Evolutionary conservation across 2,113 vertebrate species (phyloP), one percentile per base, ranked within the genome.

Genomic region (Oncorhynchus tshawytscha): DNA sequence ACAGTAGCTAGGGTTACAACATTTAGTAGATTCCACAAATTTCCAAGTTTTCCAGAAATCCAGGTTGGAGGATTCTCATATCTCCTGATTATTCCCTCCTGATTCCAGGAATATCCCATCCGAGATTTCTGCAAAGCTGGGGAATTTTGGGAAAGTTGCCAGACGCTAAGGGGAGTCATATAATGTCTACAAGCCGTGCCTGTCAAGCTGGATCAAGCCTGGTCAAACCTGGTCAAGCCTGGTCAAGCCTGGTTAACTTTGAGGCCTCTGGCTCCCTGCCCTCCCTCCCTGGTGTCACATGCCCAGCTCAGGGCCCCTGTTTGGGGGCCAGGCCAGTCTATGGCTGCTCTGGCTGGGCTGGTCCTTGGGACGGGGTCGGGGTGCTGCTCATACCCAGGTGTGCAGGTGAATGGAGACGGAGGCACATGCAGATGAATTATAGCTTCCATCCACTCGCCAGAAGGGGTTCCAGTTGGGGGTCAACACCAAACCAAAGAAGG

Each of bases 341-440:
- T 74, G 49, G 24, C 31, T 66, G 72, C 67, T 67, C 60, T 72
- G 76, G 74, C 62, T 12, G 65, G 25, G 20, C 34, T 51, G 73
- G n/a, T 64, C 54, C 84, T 72, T 80, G 79, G 69, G 73, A 54
- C 68, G 64, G 75, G 75, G 85, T 80, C 64, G 90, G 93, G 91
- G 92, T 91, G 91, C 91, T 94, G 92, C 92, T 94, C 92, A 94
- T 93, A 94, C 89, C 92, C 92, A 93, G 93, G 93, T 91, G 89
- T 94, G 88, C 89, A 89, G 89, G 88, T 89, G 84, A 88, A 87
- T 91, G 90, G 85, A 85, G 82, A 78, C 88, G 85, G 90, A 94
- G 92, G 92, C 88, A 89, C 93, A 94, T 94, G 94, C 94, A 93
- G 88, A 88, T 91, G 91, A 93, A 16, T 22, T 81, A 91, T 91